phyloP scores from a whole-genome alignment of 2,113 vertebrate species.

The Lipophrys pholis region DNA sequence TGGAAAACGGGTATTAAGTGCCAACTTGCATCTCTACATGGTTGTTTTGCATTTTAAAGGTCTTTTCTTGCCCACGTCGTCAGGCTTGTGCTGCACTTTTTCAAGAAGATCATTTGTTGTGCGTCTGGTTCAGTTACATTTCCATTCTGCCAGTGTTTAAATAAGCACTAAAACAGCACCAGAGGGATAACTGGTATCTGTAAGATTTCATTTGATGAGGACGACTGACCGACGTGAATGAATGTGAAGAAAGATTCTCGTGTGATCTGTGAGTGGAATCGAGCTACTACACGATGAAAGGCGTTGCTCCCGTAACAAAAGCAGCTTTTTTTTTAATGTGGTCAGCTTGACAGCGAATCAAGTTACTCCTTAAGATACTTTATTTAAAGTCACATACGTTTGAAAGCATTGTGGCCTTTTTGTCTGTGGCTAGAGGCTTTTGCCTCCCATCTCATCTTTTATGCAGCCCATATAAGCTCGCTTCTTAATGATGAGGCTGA shows the following conservation, averaged over 20 bases:
- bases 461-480: constrained; percentile 31
- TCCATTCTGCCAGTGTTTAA: constrained; percentile 36
- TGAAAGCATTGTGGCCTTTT: constrained; percentile 16
- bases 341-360: constrained; percentile 20
- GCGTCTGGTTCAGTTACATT: constrained; percentile 26
- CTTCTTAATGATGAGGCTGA: constrained; percentile 5
- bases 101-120: constrained; percentile 10
- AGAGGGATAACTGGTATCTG: constrained; percentile 7
- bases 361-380: not conserved
- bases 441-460: constrained; percentile 21
- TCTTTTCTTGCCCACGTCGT: constrained; percentile 59
- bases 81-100: constrained; percentile 38
- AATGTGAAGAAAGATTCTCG: constrained; percentile 17
- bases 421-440: constrained; percentile 30
- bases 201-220: constrained; percentile 27
- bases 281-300: constrained; percentile 33
- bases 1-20: constrained; percentile 58
- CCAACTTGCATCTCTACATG: constrained; percentile 51
- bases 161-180: constrained; percentile 35
- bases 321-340: constrained; percentile 14
- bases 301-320: constrained; percentile 1
- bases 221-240: constrained; percentile 12
- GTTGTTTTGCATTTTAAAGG: constrained; percentile 72
- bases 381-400: constrained; percentile 24
- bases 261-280: constrained; percentile 31